Base-by-base conservation (phyloP, 2,888 invertebrate species). In the Gryllus longicercus region DNA sequence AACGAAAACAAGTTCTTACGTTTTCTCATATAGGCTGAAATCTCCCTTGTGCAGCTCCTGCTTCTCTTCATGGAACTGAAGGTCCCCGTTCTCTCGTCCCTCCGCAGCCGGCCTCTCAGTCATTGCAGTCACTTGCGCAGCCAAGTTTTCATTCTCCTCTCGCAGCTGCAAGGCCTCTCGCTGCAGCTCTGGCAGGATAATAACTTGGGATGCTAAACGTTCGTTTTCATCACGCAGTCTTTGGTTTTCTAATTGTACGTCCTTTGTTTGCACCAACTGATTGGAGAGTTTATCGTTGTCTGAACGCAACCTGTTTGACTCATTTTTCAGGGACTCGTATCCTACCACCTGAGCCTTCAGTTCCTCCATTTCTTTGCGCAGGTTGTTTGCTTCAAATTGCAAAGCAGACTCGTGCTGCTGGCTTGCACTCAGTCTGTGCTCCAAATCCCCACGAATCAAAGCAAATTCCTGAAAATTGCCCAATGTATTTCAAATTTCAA, bases 331-430 rank as follows among this genome's bases (percentile, higher is more conserved):
- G 10, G 86, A 84, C 78, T 86, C 87, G 2, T 88, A 82, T 82
- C 87, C 87, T 11, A 87, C 84, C 75, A 87, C 86, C 4, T 86
- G 82, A 8, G 85, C 86, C 82, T 86, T 88, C 82, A 87, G 79
- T 25, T 84, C 83, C 78, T 85, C 84, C 49, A 84, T 83, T 25
- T 84, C 84, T 63, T 84, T 83, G 75, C 85, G 84, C 74, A 86
- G 81, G 50, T 85, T 85, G 78, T 86, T 84, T 16, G 86, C 82
- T 81, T 86, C 85, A 51, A 87, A 88, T 25, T 91, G 90, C 77
- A 91, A 85, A 78, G 92, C 91, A 82, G 91, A 90, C 84, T 91
- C 90, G 83, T 90, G 89, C 83, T 90, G 89, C 84, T 86, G 88
- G 85, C 90, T 90, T 78, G 88, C 86, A 81, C 86, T 85, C 11